Percentiles rank a stretch among this genome's conserved stretches.
These are phyloP conservation scores for Nephrocerus scutellatus DNA, from an alignment of 2,888 invertebrate species.

Conservation along the genomic window DNA sequence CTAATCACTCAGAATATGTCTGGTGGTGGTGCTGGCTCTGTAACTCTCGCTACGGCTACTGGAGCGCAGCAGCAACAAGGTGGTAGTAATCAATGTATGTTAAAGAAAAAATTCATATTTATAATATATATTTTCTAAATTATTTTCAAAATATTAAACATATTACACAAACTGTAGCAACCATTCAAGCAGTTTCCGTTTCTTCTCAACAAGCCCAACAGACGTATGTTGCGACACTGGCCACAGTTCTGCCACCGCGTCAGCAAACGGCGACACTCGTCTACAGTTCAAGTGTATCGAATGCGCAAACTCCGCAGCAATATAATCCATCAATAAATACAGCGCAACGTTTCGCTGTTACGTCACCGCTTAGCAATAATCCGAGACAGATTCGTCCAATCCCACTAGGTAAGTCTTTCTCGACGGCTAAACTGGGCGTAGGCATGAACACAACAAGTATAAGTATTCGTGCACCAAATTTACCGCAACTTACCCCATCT, in stretches of 20 bases:
- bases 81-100: slow-evolving; percentile 1
- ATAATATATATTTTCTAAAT: background rate
- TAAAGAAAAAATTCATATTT: slow-evolving; percentile 9
- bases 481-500: slow-evolving; percentile 37
- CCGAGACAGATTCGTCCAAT: slow-evolving; percentile 46
- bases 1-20: slow-evolving; percentile 39
- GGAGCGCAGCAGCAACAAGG: slow-evolving; percentile 22
- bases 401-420: slow-evolving; percentile 41
- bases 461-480: slow-evolving; percentile 44
- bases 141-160: background rate
- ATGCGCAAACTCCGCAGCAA: slow-evolving; percentile 33
- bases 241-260: slow-evolving; percentile 43
- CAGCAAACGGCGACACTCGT: slow-evolving; percentile 45
- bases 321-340: slow-evolving; percentile 35
- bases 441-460: slow-evolving; percentile 42
- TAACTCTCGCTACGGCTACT: slow-evolving; percentile 19
- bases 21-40: slow-evolving; percentile 20
- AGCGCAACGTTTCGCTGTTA: slow-evolving; percentile 40
- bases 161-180: slow-evolving; percentile 19
- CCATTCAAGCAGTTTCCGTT: slow-evolving; percentile 30
- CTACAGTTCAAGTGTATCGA: slow-evolving; percentile 41
- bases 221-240: slow-evolving; percentile 43
- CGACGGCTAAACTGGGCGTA: slow-evolving; percentile 36
- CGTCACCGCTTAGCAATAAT: slow-evolving; percentile 31
- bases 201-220: slow-evolving; percentile 28